phyloP scores from a whole-genome alignment of 2,888 invertebrate species.

The Resseliella maxima region DNA sequence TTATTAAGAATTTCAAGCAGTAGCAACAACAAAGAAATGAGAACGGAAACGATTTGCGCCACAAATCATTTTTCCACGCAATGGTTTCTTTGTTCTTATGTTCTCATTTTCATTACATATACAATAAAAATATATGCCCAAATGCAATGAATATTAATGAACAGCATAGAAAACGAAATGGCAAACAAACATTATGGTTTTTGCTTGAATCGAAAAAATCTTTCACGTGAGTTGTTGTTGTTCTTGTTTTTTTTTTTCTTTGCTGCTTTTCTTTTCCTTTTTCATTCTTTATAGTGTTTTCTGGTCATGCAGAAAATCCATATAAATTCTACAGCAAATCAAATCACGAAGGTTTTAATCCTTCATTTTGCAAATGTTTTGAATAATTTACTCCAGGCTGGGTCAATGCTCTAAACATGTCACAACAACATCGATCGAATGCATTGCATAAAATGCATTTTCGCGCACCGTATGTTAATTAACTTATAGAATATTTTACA shows the following conservation, averaged over 20 bases:
- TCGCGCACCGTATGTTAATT: conserved; percentile 9
- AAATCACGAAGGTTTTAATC: conserved; percentile 15
- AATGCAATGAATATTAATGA: background rate
- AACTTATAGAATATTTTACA: too few relatives aligned
- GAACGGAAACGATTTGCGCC: conserved; percentile 45
- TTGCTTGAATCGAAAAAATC: background rate
- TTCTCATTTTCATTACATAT: background rate
- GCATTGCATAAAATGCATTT: background rate
- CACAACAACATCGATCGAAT: background rate
- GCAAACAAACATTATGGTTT: too few relatives aligned
- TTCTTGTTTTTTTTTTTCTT: too few relatives aligned
- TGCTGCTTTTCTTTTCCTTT: too few relatives aligned
- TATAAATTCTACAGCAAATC: background rate
- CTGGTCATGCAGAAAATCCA: background rate
- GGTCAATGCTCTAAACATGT: background rate
- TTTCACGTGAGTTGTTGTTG: background rate
- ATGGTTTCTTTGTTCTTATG: background rate
- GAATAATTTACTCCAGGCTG: conserved; percentile 17
- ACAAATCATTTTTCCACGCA: conserved; percentile 53
- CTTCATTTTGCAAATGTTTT: background rate
- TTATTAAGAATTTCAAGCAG: conserved; percentile 19
- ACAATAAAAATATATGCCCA: too few relatives aligned
- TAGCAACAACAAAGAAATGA: background rate
- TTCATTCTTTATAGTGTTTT: background rate
- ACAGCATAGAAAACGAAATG: background rate